Evolutionary conservation across 2,797 vertebrate species (phyloP).

Genomic region (Xenops minutus): DNA sequence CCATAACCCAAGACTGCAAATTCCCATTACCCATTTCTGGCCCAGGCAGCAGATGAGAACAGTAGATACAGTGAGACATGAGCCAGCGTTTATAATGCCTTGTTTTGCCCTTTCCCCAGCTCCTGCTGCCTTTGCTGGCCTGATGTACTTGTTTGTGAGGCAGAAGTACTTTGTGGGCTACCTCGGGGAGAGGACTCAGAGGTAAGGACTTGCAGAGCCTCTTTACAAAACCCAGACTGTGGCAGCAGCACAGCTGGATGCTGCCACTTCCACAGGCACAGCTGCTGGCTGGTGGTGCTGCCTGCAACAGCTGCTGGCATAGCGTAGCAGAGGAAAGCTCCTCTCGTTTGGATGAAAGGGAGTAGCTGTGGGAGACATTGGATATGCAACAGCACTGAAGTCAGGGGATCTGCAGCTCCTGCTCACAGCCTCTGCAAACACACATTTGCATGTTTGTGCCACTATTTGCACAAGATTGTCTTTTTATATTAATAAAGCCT

Average conservation of each 20-base stretch:
- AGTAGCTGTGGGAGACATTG: fast-evolving
- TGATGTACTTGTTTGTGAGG: conserved; percentile 90
- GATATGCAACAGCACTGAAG: not conserved
- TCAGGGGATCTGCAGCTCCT: not conserved
- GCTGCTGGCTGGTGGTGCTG: not conserved
- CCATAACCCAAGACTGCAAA: not conserved
- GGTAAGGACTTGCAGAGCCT: conserved; percentile 73
- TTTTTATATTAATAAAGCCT: not conserved
- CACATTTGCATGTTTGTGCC: not conserved
- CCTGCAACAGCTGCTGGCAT: not conserved
- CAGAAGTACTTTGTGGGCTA: conserved; percentile 97
- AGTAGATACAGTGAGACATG: fast-evolving
- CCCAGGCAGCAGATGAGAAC: not conserved
- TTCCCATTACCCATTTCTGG: fast-evolving
- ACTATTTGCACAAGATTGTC: not conserved
- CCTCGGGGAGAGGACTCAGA: conserved; percentile 90
- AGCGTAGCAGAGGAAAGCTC: not conserved
- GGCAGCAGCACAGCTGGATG: fast-evolving
- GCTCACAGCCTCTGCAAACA: not conserved
- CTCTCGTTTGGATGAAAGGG: not conserved
- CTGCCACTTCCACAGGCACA: not conserved
- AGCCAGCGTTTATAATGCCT: not conserved
- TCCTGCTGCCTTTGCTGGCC: conserved; percentile 90
- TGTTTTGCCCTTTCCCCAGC: conserved; percentile 70
- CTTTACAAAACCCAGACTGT: not conserved